Evolutionary conservation across 53 echinoderm and acorn worm species (phyloP).

Genomic region (Astropecten irregularis): DNA sequence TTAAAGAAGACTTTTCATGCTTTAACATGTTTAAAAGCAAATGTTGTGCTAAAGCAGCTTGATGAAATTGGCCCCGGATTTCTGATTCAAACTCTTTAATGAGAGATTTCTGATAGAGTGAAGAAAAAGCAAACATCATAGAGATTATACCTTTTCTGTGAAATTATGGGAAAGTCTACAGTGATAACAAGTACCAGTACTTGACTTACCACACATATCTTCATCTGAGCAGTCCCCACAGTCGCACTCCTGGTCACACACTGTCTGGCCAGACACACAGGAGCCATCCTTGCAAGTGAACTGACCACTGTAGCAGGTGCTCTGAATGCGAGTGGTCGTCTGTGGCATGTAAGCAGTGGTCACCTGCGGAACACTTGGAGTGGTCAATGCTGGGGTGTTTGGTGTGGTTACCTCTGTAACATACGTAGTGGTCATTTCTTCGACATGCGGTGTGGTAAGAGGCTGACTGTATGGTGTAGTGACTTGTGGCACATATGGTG

Average conservation of each 20-base stretch:
- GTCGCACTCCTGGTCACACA: slow-evolving; percentile 51
- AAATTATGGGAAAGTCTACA: too few relatives aligned
- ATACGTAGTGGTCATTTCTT: neutral
- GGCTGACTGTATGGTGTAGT: neutral
- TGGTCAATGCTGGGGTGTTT: neutral
- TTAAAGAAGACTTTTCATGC: too few relatives aligned
- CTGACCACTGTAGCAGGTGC: slow-evolving; percentile 41
- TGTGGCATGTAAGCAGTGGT: neutral
- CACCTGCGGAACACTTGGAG: neutral
- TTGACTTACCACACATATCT: slow-evolving; percentile 49
- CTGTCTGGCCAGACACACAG: slow-evolving; percentile 38
- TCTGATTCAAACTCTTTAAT: too few relatives aligned
- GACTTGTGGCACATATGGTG: neutral
- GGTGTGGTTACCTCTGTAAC: neutral
- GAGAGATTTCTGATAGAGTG: too few relatives aligned
- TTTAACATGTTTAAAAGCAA: too few relatives aligned
- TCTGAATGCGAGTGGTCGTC: neutral
- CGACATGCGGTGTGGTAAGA: neutral
- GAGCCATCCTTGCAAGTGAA: slow-evolving; percentile 38
- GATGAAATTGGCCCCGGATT: too few relatives aligned
- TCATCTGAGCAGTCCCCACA: slow-evolving; percentile 52
- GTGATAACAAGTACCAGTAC: too few relatives aligned
- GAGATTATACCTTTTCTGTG: too few relatives aligned
- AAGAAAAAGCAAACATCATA: too few relatives aligned
- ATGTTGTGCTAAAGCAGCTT: too few relatives aligned